phyloP scores from a whole-genome alignment of 1,140 invertebrate species.

The Heterodera carotae region DNA sequence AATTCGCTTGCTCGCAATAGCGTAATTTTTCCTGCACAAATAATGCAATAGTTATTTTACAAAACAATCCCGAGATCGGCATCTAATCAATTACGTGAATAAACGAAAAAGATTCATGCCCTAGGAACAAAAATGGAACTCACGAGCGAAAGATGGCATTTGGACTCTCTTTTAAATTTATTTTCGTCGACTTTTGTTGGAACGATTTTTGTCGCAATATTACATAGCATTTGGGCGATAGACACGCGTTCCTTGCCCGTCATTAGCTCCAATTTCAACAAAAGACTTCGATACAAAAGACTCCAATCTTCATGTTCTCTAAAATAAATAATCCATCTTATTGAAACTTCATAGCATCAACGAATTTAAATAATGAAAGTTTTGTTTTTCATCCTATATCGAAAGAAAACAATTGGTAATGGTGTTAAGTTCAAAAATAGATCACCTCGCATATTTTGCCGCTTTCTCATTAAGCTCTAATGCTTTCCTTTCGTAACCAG shows the following conservation, averaged over 20 bases:
- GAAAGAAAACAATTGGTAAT: too few relatives aligned
- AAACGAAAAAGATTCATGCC: too few relatives aligned
- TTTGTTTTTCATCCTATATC: too few relatives aligned
- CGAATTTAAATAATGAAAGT: too few relatives aligned
- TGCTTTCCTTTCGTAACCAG: conserved; percentile 20
- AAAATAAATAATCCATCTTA: not conserved
- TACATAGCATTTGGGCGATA: conserved; percentile 20
- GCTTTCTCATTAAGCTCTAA: conserved; percentile 26
- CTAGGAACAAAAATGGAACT: not conserved
- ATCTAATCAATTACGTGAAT: not conserved
- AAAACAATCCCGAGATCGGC: too few relatives aligned
- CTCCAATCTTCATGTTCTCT: conserved; percentile 26
- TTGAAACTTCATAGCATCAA: too few relatives aligned
- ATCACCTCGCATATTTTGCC: conserved; percentile 22
- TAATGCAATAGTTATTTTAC: too few relatives aligned
- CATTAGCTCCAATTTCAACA: conserved; percentile 21
- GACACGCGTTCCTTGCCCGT: conserved; percentile 10
- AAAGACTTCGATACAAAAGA: conserved; percentile 21
- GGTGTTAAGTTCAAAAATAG: too few relatives aligned
- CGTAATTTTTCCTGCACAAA: conserved; percentile 29
- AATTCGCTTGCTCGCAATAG: conserved; percentile 1
- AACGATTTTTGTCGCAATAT: conserved; percentile 15
- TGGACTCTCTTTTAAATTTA: conserved; percentile 22
- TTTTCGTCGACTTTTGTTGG: conserved; percentile 27
- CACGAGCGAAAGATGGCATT: conserved; percentile 27